A percentile compares a stretch with the other conserved stretches of the same genome.
phyloP scores from a whole-genome alignment of 1,140 invertebrate genomes.

The Zaprionus lachaisei region DNA sequence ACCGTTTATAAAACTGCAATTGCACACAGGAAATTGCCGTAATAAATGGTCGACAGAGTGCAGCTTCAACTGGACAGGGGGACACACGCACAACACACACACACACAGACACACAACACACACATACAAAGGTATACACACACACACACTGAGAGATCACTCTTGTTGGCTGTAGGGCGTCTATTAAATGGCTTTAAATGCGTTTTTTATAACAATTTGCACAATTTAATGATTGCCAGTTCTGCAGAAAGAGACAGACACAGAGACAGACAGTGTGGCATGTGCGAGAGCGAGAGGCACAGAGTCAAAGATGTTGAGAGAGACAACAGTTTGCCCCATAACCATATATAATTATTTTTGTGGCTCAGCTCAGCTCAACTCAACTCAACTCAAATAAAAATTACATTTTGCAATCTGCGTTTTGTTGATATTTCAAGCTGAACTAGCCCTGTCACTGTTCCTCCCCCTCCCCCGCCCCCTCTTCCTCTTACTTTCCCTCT shows the following conservation, averaged over 20 bases:
- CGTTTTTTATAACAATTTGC: slow-evolving; percentile 75
- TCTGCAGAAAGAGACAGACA: slow-evolving; percentile 5
- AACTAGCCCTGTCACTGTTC: background rate
- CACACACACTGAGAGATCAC: background rate
- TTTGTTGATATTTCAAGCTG: slow-evolving; percentile 14
- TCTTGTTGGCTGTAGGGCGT: slow-evolving; percentile 37
- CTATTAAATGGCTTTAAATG: slow-evolving; percentile 70
- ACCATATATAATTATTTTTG: slow-evolving; percentile 61
- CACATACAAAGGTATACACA: background rate
- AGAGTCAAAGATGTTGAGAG: background rate
- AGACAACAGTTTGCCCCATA: slow-evolving; percentile 40
- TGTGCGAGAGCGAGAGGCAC: background rate
- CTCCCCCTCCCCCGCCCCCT: background rate
- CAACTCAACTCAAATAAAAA: slow-evolving; percentile 6
- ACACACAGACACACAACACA: background rate
- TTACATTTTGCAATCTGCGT: slow-evolving; percentile 31
- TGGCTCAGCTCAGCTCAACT: background rate
- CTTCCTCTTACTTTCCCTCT: background rate
- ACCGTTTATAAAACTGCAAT: slow-evolving; percentile 79
- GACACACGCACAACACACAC: slow-evolving; percentile 20
- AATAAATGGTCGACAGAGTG: slow-evolving; percentile 70
- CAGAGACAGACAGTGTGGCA: slow-evolving; percentile 16
- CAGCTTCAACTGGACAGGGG: slow-evolving; percentile 45
- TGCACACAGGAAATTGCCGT: slow-evolving; percentile 76
- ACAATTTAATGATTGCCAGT: slow-evolving; percentile 60